phyloP scores from a whole-genome alignment of 92 coral and sea anemone species.

The Galaxea fascicularis region DNA sequence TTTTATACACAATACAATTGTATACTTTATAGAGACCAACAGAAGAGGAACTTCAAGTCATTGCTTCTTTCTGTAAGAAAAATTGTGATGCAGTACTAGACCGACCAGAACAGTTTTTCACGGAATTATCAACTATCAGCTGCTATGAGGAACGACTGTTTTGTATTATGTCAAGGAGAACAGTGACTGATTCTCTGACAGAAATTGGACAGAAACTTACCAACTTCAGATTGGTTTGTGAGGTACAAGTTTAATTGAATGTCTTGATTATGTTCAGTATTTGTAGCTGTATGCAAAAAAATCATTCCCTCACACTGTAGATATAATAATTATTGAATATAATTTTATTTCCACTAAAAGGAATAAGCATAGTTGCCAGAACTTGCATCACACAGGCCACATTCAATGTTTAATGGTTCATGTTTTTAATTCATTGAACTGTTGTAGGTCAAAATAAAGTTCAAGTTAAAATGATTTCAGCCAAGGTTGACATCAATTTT shows the following conservation, averaged over 20 bases:
- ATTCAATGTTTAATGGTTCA: no score
- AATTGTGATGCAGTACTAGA: conserved; percentile 79
- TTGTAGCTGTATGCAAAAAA: not conserved
- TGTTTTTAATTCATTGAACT: no score
- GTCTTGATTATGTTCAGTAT: not conserved
- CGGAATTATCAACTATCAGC: conserved; percentile 78
- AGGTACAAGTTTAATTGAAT: conserved; percentile 46
- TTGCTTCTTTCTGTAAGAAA: conserved; percentile 62
- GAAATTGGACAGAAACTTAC: conserved; percentile 87
- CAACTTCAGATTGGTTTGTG: conserved; percentile 86
- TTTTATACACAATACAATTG: no score
- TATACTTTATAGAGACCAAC: conserved; percentile 74
- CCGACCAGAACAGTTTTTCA: conserved; percentile 87
- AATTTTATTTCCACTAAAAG: no score
- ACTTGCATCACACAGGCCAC: no score
- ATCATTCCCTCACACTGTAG: not conserved
- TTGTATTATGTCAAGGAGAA: conserved; percentile 79
- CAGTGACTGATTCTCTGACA: conserved; percentile 75
- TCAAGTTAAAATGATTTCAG: no score
- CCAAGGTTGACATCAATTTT: no score
- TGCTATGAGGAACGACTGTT: conserved; percentile 90
- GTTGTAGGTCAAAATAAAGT: no score
- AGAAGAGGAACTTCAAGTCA: conserved; percentile 76
- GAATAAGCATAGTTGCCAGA: no score
- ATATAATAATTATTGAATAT: no score